These are phyloP conservation scores for Drosophila kanapiae DNA, from an alignment of 1,140 invertebrate species.

Conservation along the genomic window DNA sequence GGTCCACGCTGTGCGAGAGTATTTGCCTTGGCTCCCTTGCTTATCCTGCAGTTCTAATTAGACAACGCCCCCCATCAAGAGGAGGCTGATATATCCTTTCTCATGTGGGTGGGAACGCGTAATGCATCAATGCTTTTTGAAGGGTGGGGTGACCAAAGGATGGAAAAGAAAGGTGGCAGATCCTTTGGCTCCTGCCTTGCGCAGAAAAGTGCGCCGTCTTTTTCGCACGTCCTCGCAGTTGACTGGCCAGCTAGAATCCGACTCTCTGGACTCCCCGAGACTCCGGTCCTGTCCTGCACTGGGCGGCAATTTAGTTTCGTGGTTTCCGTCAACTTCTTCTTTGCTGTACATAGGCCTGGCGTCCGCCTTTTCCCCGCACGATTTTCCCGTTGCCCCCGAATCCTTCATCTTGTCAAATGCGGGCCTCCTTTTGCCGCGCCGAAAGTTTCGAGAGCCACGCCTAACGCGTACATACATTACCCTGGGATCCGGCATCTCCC, in stretches of 20 bases:
- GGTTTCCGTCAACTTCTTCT: conserved; percentile 77
- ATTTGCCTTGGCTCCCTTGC: background rate
- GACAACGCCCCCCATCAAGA: conserved; percentile 59
- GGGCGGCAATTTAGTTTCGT: conserved; percentile 78
- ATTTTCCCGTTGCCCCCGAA: background rate
- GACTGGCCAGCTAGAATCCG: conserved; percentile 39
- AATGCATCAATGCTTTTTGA: conserved; percentile 54
- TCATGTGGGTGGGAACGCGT: conserved; percentile 33
- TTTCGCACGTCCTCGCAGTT: conserved; percentile 71
- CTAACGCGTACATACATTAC: conserved; percentile 62
- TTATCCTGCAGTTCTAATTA: conserved; percentile 67
- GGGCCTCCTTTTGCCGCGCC: conserved; percentile 50
- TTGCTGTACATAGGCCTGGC: conserved; percentile 62
- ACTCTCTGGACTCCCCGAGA: background rate
- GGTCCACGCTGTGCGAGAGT: conserved; percentile 6
- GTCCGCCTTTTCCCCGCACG: background rate
- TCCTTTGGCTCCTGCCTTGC: conserved; percentile 58
- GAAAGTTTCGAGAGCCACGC: conserved; percentile 69
- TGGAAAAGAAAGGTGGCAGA: too few relatives aligned
- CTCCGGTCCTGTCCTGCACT: background rate
- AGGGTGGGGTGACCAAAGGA: background rate
- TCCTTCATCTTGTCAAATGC: conserved; percentile 64
- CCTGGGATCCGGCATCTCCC: conserved; percentile 4
- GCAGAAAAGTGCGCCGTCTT: conserved; percentile 81
- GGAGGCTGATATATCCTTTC: conserved; percentile 25